Conservation (phyloP, 1,140 invertebrate genomes). For the Papilio helenus region DNA sequence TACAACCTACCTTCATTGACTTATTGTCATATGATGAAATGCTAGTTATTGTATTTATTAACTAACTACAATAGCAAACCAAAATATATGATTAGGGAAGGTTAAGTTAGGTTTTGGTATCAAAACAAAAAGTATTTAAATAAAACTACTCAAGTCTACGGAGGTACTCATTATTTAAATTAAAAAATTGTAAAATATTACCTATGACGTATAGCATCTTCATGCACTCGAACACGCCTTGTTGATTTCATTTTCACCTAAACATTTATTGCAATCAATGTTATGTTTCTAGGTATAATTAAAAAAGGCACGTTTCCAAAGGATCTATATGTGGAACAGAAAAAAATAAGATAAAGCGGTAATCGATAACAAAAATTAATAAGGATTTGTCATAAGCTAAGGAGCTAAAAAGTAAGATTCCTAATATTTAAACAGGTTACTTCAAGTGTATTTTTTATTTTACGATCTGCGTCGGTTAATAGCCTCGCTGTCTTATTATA, state of each 20-base stretch:
- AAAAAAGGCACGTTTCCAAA: slow-evolving; percentile 17
- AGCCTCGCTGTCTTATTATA: background rate
- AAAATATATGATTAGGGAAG: slow-evolving; percentile 29
- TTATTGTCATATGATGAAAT: slow-evolving; percentile 21
- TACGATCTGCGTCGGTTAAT: background rate
- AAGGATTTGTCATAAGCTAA: slow-evolving; percentile 10
- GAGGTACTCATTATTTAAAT: slow-evolving; percentile 57
- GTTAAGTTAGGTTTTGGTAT: slow-evolving; percentile 31
- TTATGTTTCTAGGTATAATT: slow-evolving; percentile 44
- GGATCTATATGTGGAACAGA: background rate
- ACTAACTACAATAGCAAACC: slow-evolving; percentile 38
- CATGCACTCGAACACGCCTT: slow-evolving; percentile 80
- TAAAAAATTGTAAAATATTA: slow-evolving; percentile 70
- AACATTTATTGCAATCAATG: slow-evolving; percentile 81
- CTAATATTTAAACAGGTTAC: background rate
- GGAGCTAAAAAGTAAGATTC: slow-evolving; percentile 1
- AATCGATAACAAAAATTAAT: background rate
- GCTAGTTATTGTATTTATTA: slow-evolving; percentile 35
- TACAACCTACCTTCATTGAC: slow-evolving; percentile 22
- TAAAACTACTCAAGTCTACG: slow-evolving; percentile 64
- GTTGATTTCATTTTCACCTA: slow-evolving; percentile 81
- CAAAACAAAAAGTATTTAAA: slow-evolving; percentile 34
- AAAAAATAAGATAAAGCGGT: slow-evolving; percentile 10
- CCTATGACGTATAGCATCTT: slow-evolving; percentile 81
- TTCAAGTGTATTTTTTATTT: background rate